Evolutionary conservation across 2,888 invertebrate species (phyloP), one percentile per base, ranked within the genome.

Genomic region (Eurois occulta): DNA sequence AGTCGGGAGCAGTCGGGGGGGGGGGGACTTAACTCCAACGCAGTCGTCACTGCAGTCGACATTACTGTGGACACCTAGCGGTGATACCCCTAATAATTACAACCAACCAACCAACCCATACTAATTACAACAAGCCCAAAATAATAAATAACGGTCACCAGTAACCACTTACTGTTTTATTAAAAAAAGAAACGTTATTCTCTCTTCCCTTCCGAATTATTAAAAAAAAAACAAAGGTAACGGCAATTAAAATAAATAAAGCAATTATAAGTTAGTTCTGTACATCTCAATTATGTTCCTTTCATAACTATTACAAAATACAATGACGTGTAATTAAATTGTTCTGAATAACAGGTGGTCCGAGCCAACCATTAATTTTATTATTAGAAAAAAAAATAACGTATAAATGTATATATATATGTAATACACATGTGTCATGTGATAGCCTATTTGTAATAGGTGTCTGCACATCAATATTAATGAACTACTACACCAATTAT

Each of bases 211-310:
- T 58, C 60, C 41, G 35, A 77, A 87, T 72, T 65, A 79, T 73
- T 65, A 75, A 78, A 86, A 75, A 86, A 75, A 84, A 80, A 62
- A 68, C 64, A 75, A 73, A 76, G 66, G 67, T 82, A 81, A 73
- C 73, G 48, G 75, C 84, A 88, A 91, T 90, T 89, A 90, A 84
- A 85, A 84, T 78, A 86, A 91, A 92, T 91, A 90, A 91, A 92
- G 91, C 86, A 91, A 92, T 91, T 91, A 91, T 75, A 83, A 75
- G 70, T 80, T 72, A 60, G 55, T 81, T 84, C 46, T 48, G 52
- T 83, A 92, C 83, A 91, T 90, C 86, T 92, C 90, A 91, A 93
- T 93, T 91, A 92, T 38, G 77, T 84, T 73, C 82, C 85, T 82
- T 86, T 80, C 75, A 81, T 84, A 86, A 89, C 85, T 80, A 86